These are phyloP conservation scores for Epistrophe eligans DNA, from an alignment of 2,888 invertebrate species.

Conservation along the genomic window DNA sequence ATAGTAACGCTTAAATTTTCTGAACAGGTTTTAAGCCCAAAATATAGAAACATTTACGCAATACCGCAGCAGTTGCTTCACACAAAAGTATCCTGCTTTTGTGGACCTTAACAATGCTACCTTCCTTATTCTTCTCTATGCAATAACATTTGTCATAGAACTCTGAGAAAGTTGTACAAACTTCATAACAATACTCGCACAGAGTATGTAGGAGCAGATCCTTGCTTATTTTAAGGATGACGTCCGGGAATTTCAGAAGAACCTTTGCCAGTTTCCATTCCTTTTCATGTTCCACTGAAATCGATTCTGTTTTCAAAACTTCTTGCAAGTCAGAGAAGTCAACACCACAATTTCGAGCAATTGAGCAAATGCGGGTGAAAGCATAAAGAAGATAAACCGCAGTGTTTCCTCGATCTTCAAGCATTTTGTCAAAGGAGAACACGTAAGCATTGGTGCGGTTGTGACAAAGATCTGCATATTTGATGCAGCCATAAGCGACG, in stretches of 20 bases:
- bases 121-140: constrained; percentile 94
- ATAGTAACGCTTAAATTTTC: constrained; percentile 90
- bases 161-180: constrained; percentile 96
- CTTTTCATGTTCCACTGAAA: constrained; percentile 93
- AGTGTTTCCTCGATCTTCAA: constrained; percentile 99
- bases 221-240: constrained; percentile 91
- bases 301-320: constrained; percentile 86
- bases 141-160: constrained; percentile 99
- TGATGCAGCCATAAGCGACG: constrained; percentile 98
- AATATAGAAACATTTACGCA: constrained; percentile 94
- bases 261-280: constrained; percentile 97
- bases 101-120: constrained; percentile 92
- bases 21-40: constrained; percentile 96
- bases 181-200: constrained; percentile 98
- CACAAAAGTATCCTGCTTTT: constrained; percentile 94
- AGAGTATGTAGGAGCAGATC: constrained; percentile 93
- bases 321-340: constrained; percentile 87
- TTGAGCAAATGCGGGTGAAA: constrained; percentile 96
- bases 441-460: constrained; percentile 97
- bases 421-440: constrained; percentile 99
- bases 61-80: constrained; percentile 94
- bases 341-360: constrained; percentile 87
- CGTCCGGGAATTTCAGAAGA: constrained; percentile 93
- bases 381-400: constrained; percentile 98
- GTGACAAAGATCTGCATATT: constrained; percentile 98